Percentiles rank a stretch among this genome's conserved stretches.
phyloP scores from a whole-genome alignment of 2,888 invertebrate species.

The Epinotia nisella region DNA sequence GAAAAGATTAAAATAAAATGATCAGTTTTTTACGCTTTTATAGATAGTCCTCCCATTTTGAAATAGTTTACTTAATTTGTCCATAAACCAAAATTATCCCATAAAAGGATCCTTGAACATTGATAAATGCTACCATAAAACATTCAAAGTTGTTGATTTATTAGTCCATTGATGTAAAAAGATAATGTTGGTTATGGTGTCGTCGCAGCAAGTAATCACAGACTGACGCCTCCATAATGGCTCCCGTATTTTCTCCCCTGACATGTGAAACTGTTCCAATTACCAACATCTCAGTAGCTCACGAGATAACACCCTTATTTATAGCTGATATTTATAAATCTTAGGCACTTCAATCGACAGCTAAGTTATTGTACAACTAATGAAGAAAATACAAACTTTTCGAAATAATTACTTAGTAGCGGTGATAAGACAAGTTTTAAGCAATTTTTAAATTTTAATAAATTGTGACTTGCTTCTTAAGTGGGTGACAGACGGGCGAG shows the following conservation, averaged over 20 bases:
- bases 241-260: constrained; percentile 49
- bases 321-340: constrained; percentile 53
- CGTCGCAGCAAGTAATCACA: constrained; percentile 51
- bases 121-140: constrained; percentile 44
- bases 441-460: neutral
- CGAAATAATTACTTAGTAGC: neutral
- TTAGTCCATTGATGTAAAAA: constrained; percentile 44
- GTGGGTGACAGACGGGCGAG: too few species aligned
- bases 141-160: constrained; percentile 46
- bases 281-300: constrained; percentile 50
- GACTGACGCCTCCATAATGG: constrained; percentile 52
- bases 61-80: constrained; percentile 36
- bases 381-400: neutral
- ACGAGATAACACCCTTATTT: constrained; percentile 51
- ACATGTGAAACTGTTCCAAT: constrained; percentile 57
- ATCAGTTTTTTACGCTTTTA: constrained; percentile 16
- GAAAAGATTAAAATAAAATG: constrained; percentile 21
- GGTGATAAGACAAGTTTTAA: constrained; percentile 1
- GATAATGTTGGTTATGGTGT: constrained; percentile 47
- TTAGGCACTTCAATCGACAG: constrained; percentile 33
- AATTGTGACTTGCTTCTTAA: too few species aligned
- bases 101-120: constrained; percentile 40
- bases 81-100: constrained; percentile 37
- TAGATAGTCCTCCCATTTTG: constrained; percentile 19
- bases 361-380: constrained; percentile 15